Base-by-base conservation (phyloP, 2,113 vertebrate genomes). In the Tauraco erythrolophus region DNA sequence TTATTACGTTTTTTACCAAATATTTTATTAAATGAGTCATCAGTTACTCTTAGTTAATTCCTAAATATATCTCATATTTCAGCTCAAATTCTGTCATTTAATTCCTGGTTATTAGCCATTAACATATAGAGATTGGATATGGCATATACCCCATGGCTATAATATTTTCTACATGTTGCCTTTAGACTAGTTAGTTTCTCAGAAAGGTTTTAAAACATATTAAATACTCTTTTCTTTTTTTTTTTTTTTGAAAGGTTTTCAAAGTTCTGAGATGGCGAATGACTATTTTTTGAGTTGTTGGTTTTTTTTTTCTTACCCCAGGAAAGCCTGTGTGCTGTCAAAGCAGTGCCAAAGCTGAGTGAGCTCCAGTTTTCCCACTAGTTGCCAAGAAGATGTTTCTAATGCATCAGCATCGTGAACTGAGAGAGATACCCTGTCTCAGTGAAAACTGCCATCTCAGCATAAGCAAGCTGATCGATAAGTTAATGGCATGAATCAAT, bases 401-500 rank as follows among this genome's bases (percentile, higher is more conserved):
- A 84, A 27, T 16, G 14, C 56, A 62, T 27, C 60, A 48, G 10
- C 35, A 43, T 56, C 4, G 2, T 39, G 53, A 95, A 46, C 31
- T 30, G 33, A 74, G 43, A 45, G 50, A 37, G 53, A 96, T 11
- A 65, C n/a, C 43, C 19, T 79, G 33, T 82, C 46, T 85, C 39
- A 57, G 97, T 85, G 97, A 98, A 98, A 99, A 97, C 81, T 83
- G 97, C 97, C 81, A 96, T 97, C 97, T 99, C 98, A 99, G 99
- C 98, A 98, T 84, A 97, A 97, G 89, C 82, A 80, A 98, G 90
- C 54, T 72, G 79, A 97, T 99, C 99, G 94, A 99, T 99, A 99
- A 98, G 98, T 97, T 99, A 99, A 99, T 99, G 98, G 97, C 97
- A 98, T 95, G 88, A 98, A 99, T 99, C 99, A 93, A 99, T 99